These are phyloP conservation scores for Xyrauchen texanus DNA, from an alignment of 2,113 vertebrate genomes.

Conservation along the genomic window DNA sequence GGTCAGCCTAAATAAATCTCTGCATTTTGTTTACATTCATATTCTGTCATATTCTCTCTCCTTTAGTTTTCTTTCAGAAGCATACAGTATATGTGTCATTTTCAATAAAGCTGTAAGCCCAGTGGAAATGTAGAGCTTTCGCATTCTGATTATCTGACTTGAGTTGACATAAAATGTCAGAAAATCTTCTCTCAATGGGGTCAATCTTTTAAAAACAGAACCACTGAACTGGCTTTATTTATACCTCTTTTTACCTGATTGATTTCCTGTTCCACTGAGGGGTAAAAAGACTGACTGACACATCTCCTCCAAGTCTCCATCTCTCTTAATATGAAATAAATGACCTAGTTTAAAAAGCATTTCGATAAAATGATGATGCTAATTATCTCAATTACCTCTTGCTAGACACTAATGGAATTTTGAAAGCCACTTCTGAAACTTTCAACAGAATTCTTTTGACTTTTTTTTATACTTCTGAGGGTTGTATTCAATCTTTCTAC, in stretches of 20 bases:
- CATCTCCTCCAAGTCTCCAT: constrained; percentile 13
- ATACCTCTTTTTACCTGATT: constrained; percentile 70
- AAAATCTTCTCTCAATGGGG: constrained; percentile 69
- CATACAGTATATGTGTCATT: constrained; percentile 4
- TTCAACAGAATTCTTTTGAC: not conserved
- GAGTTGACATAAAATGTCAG: constrained; percentile 68
- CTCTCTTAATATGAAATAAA: constrained; percentile 50
- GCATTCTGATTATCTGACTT: constrained; percentile 77
- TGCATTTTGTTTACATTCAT: not conserved
- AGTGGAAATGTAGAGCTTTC: constrained; percentile 65
- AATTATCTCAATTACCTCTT: constrained; percentile 38
- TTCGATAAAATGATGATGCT: constrained; percentile 49
- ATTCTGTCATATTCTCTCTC: not conserved
- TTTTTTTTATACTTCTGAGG: not conserved
- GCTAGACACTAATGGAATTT: constrained; percentile 36
- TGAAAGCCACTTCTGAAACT: constrained; percentile 26
- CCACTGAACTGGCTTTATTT: constrained; percentile 78
- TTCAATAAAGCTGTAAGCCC: constrained; percentile 60
- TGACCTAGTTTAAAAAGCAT: constrained; percentile 56
- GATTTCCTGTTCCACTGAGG: constrained; percentile 62
- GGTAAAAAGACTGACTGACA: constrained; percentile 53
- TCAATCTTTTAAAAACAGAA: constrained; percentile 74
- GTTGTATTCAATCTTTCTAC: not conserved
- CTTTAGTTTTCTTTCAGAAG: not conserved
- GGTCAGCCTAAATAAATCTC: not conserved